Percentiles rank a stretch among this genome's conserved stretches.
Evolutionary conservation across 2,888 invertebrate species (phyloP).

Genomic region (Craniophora ligustri): DNA sequence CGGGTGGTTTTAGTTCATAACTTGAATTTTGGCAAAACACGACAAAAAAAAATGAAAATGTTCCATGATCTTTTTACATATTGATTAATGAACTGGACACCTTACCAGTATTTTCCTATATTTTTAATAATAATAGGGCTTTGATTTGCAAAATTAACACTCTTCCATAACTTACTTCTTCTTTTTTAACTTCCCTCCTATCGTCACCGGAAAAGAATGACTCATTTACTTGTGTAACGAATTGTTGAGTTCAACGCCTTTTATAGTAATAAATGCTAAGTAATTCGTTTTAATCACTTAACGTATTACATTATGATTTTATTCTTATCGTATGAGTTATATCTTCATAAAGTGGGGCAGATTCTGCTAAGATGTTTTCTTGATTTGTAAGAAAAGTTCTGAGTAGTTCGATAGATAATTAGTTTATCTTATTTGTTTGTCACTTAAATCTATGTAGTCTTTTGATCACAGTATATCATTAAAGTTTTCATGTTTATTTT

Average conservation of each 20-base stretch:
- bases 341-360: constrained; percentile 4
- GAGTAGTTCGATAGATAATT: constrained; percentile 14
- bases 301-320: constrained; percentile 22
- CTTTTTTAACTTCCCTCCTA: constrained; percentile 7
- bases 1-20: no score
- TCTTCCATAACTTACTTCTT: constrained; percentile 2
- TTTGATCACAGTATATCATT: no score
- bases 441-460: no score
- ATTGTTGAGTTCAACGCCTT: constrained; percentile 39
- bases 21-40: no score
- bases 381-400: constrained; percentile 29
- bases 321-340: constrained; percentile 29
- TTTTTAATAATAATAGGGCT: no score
- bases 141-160: no score
- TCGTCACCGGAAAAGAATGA: constrained; percentile 34
- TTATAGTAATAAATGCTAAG: constrained; percentile 24
- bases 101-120: no score
- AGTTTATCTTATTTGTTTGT: constrained; percentile 16
- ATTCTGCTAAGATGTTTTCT: constrained; percentile 15
- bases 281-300: constrained; percentile 46
- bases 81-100: no score
- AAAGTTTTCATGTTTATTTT: no score
- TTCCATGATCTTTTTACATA: no score
- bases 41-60: no score
- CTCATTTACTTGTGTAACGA: constrained; percentile 34